These are phyloP conservation scores for Chaetops frenatus DNA, from an alignment of 2,113 vertebrate genomes.

Conservation along the genomic window DNA sequence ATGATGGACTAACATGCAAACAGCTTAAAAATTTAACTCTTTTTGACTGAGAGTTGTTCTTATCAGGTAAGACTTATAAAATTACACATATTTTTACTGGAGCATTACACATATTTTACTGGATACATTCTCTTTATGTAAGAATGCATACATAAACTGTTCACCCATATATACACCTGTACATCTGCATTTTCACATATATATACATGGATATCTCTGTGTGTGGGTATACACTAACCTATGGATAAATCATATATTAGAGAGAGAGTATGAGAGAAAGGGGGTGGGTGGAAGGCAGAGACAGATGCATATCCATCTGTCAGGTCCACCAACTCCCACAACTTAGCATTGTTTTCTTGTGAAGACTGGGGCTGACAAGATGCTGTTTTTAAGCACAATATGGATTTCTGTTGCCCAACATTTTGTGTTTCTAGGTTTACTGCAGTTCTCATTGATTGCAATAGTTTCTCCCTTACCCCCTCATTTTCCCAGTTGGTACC, in stretches of 20 bases:
- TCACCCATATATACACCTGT: not conserved
- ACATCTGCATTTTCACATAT: not conserved
- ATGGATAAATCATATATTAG: not conserved
- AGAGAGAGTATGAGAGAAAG: not conserved
- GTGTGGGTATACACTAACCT: not conserved
- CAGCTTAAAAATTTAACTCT: not conserved
- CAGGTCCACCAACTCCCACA: not conserved
- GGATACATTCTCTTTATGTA: not conserved
- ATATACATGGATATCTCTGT: not conserved
- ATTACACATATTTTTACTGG: not conserved
- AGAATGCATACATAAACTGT: not conserved
- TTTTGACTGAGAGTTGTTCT: not conserved
- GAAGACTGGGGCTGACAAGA: not conserved
- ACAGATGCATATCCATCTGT: not conserved
- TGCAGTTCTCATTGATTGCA: no score
- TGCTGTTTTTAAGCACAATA: not conserved
- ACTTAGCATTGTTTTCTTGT: not conserved
- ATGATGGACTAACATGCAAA: not conserved
- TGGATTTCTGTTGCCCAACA: no score
- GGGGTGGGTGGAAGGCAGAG: rapidly evolving
- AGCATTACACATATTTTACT: no score
- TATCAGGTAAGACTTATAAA: not conserved
- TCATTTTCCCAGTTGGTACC: no score
- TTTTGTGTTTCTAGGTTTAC: no score
- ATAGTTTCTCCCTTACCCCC: no score